Evolutionary conservation across 1,140 invertebrate species (phyloP), one percentile per base, ranked within the genome.

Genomic region (Diachasmimorpha longicaudata): DNA sequence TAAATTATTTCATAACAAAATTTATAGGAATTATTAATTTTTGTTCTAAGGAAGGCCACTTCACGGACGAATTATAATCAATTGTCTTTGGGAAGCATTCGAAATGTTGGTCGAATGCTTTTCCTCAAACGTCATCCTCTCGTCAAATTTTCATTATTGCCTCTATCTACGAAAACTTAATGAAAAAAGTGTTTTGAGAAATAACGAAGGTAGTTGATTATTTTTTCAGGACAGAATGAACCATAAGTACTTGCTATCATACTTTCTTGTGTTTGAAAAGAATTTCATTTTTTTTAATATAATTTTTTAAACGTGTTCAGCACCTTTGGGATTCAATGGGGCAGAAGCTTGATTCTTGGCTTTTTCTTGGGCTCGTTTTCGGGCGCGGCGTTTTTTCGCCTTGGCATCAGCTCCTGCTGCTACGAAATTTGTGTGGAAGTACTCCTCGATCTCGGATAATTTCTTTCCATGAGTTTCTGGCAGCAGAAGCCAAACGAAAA

Each of bases 391-490:
- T 14, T 80, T 83, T 31, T 75, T 76, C 0, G 79, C 75, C n/a
- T 84, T 86, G 1, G 80, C 44, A 14, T 87, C 79, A 14, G 81
- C 83, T 0, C 84, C 84, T 4, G 77, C 55, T 0, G 85, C 85
- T 16, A 86, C 11, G 73, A 86, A 85, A 79, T 91, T 89, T 39
- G 86, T 84, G 11, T 88, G 82, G 79, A 92, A 92, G 79, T 92
- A 91, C n/a, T 90, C 87, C 76, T 92, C 90, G 76, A 95, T 94
- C 80, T 95, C 93, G 1, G 90, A 90, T 0, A 94, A 84, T 72
- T 91, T 92, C 81, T 92, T 93, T 13, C 90, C 91, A 82, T 94
- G 93, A 0, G 94, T 95, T 85, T 95, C 94, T 0, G 94, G 94
- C 13, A 95, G 85, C 79, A 93, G 88, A 10, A 93, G 80, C 74